Evolutionary conservation across 2,888 invertebrate genomes (phyloP).

Genomic region (Catocala fraxini): DNA sequence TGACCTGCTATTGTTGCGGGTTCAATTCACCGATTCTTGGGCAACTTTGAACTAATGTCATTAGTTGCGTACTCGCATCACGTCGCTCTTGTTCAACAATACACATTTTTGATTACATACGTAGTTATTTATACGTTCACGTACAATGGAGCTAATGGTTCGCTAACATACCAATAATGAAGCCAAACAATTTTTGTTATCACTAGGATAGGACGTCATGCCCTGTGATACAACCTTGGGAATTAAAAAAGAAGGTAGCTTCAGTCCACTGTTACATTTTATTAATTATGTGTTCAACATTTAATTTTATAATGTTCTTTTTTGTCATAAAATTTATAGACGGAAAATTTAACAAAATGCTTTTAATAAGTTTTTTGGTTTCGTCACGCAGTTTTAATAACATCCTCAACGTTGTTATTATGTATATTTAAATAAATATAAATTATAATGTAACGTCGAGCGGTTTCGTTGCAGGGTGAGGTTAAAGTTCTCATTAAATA

Average conservation of each 20-base stretch:
- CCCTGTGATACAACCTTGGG: constrained; percentile 53
- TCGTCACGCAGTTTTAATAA: constrained; percentile 25
- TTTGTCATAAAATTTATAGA: constrained; percentile 13
- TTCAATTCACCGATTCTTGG: constrained; percentile 18
- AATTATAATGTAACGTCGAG: constrained; percentile 36
- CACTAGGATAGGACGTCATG: constrained; percentile 53
- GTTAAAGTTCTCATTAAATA: constrained; percentile 71
- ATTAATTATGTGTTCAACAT: constrained; percentile 21
- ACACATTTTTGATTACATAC: constrained; percentile 13
- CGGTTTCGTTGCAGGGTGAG: constrained; percentile 44
- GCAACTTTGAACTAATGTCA: constrained; percentile 11
- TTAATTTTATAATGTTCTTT: constrained; percentile 13
- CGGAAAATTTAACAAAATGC: constrained; percentile 24
- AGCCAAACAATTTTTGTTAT: constrained; percentile 55
- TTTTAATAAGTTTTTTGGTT: constrained; percentile 18
- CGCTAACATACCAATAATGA: constrained; percentile 16
- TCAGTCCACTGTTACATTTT: constrained; percentile 13
- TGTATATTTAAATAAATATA: constrained; percentile 30
- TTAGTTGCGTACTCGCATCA: constrained; percentile 17
- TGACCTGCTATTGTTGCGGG: constrained; percentile 55
- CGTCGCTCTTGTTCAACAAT: constrained; percentile 12
- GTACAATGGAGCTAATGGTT: constrained; percentile 19
- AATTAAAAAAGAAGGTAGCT: constrained; percentile 39
- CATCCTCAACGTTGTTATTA: constrained; percentile 27
- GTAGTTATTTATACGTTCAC: constrained; percentile 8